These are phyloP conservation scores for Acronicta aceris DNA, from an alignment of 2,888 invertebrate genomes.

Conservation along the genomic window DNA sequence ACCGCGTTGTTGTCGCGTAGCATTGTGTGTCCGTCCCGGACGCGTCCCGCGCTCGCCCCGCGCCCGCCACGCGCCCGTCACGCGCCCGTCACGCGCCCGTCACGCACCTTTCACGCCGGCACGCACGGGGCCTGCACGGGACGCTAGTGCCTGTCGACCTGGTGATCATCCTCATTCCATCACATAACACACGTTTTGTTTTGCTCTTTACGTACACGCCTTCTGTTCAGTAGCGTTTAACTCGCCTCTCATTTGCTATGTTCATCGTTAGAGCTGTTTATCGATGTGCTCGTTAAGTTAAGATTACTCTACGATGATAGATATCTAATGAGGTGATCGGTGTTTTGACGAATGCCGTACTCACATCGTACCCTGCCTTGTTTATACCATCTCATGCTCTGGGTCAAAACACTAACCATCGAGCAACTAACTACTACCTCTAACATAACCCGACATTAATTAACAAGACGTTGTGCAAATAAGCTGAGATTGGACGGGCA, in stretches of 20 bases:
- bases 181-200: slow-evolving; percentile 62
- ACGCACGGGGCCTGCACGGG: slow-evolving; percentile 1
- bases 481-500: slow-evolving; percentile 87
- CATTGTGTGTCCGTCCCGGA: slow-evolving; percentile 79
- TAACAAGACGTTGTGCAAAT: slow-evolving; percentile 77
- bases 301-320: slow-evolving; percentile 44
- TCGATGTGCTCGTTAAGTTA: slow-evolving; percentile 67
- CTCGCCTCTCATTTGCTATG: slow-evolving; percentile 73
- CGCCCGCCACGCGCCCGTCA: slow-evolving; percentile 58
- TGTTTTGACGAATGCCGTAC: slow-evolving; percentile 63
- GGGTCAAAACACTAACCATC: slow-evolving; percentile 65
- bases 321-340: slow-evolving; percentile 58
- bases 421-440: slow-evolving; percentile 50
- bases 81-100: not conserved
- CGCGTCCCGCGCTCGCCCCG: slow-evolving; percentile 40
- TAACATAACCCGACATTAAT: slow-evolving; percentile 52
- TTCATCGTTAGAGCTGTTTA: slow-evolving; percentile 71
- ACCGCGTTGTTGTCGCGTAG: slow-evolving; percentile 60
- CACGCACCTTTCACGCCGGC: slow-evolving; percentile 57
- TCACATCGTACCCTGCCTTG: slow-evolving; percentile 19
- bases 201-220: slow-evolving; percentile 57
- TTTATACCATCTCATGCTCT: slow-evolving; percentile 31
- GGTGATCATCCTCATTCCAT: slow-evolving; percentile 58
- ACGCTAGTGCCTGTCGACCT: slow-evolving; percentile 42
- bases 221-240: slow-evolving; percentile 41